A percentile compares a stretch with the other conserved stretches of the same genome.
Evolutionary conservation across 2,888 invertebrate genomes (phyloP).

Genomic region (Crepidodera aurea): DNA sequence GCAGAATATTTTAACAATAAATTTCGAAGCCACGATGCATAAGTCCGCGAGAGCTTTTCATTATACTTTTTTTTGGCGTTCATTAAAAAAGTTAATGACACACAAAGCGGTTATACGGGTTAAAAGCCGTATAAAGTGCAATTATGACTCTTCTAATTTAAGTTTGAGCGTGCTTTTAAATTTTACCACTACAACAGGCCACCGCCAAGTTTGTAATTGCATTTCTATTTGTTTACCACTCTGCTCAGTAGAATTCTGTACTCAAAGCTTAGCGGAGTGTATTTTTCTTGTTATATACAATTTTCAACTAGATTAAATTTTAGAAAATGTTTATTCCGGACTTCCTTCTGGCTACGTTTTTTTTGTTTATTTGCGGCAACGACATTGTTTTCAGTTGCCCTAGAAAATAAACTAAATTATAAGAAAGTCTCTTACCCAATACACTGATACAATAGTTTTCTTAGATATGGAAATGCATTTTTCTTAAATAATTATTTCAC

Average conservation of each 20-base stretch:
- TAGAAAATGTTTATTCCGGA: not conserved
- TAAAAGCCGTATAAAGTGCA: constrained; percentile 4
- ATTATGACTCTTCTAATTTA: constrained; percentile 18
- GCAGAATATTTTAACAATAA: constrained; percentile 8
- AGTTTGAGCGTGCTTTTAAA: constrained; percentile 22
- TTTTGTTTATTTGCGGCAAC: too few relatives aligned
- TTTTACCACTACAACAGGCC: constrained; percentile 13
- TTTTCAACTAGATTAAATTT: constrained; percentile 2
- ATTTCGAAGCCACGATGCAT: not conserved
- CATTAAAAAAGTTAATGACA: constrained; percentile 12
- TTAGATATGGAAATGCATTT: too few relatives aligned
- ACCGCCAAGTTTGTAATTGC: constrained; percentile 17
- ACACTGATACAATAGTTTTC: too few relatives aligned
- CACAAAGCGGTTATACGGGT: constrained; percentile 1
- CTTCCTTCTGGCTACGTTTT: too few relatives aligned
- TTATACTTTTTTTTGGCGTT: not conserved
- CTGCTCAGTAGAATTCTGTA: not conserved
- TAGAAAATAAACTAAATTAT: too few relatives aligned
- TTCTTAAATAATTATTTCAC: too few relatives aligned
- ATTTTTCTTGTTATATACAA: constrained; percentile 11
- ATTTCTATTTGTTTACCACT: constrained; percentile 15
- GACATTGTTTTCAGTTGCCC: too few relatives aligned
- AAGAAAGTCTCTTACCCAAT: too few relatives aligned
- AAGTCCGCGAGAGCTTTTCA: not conserved
- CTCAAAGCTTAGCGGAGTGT: not conserved